A percentile compares a stretch with the other conserved stretches of the same genome.
These are phyloP conservation scores for Poecilia picta DNA, from an alignment of 2,797 vertebrate genomes.

Conservation along the genomic window DNA sequence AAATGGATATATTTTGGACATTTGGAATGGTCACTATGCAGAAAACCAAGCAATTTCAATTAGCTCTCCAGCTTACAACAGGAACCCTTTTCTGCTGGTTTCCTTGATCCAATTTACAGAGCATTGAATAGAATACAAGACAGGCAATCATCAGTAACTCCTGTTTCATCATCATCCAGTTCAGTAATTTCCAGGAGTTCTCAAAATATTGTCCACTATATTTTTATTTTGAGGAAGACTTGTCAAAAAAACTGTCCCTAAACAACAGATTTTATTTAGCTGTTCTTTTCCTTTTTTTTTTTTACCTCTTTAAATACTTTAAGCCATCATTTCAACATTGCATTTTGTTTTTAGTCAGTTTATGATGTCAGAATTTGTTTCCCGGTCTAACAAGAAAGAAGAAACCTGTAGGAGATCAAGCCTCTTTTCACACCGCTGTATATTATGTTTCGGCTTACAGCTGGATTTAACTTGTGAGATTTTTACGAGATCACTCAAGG, in stretches of 20 bases:
- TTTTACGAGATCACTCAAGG: no score
- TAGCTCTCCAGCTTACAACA: no score
- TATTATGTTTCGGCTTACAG: neutral
- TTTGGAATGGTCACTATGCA: neutral
- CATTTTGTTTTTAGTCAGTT: neutral
- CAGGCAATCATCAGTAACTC: neutral
- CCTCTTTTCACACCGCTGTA: neutral
- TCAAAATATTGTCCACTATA: neutral
- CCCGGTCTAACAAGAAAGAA: neutral
- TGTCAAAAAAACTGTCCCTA: neutral
- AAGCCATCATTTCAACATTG: neutral
- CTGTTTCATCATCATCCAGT: neutral
- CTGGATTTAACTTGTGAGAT: neutral
- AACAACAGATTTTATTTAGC: neutral
- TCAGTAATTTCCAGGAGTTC: neutral
- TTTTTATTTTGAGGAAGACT: neutral
- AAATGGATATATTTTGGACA: neutral
- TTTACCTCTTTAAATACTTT: neutral
- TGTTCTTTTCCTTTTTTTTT: neutral
- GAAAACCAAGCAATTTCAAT: neutral
- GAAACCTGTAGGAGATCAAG: neutral
- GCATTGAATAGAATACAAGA: neutral
- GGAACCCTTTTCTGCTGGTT: neutral
- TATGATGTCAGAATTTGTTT: neutral
- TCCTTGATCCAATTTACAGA: neutral